Conservation (phyloP, 2,797 vertebrate genomes). For the Dendrocincla fuliginosa region DNA sequence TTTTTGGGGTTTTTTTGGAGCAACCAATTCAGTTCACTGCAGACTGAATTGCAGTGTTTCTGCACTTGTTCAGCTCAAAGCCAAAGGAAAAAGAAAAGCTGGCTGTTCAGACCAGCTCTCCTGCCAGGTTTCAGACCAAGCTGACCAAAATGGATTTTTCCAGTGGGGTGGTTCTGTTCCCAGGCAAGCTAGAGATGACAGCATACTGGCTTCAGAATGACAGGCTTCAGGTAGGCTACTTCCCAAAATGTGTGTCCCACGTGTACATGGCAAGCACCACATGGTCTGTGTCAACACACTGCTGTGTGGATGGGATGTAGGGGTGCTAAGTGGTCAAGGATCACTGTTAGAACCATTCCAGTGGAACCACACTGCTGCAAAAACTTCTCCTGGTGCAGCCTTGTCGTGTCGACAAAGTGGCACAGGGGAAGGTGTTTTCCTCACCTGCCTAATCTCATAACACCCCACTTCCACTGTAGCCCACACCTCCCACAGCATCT, state of each 20-base stretch:
- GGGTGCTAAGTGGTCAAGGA: not conserved
- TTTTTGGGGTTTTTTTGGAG: not conserved
- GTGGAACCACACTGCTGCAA: not conserved
- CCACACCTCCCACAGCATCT: not conserved
- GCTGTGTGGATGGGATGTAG: not conserved
- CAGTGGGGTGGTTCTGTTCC: not conserved
- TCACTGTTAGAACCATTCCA: not conserved
- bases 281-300: not conserved
- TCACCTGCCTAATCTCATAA: not conserved
- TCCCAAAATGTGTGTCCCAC: not conserved
- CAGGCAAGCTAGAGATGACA: not conserved
- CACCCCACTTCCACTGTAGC: not conserved
- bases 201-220: not conserved
- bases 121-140: not conserved
- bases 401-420: not conserved
- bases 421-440: not conserved
- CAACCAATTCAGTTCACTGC: not conserved
- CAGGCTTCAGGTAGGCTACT: not conserved
- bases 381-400: not conserved
- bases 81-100: not conserved
- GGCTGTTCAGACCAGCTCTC: not conserved
- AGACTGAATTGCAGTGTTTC: not conserved
- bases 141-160: not conserved
- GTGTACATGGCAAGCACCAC: accelerated
- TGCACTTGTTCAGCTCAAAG: not conserved